phyloP scores from a whole-genome alignment of 2,113 vertebrate species.

The Anoplopoma fimbria region DNA sequence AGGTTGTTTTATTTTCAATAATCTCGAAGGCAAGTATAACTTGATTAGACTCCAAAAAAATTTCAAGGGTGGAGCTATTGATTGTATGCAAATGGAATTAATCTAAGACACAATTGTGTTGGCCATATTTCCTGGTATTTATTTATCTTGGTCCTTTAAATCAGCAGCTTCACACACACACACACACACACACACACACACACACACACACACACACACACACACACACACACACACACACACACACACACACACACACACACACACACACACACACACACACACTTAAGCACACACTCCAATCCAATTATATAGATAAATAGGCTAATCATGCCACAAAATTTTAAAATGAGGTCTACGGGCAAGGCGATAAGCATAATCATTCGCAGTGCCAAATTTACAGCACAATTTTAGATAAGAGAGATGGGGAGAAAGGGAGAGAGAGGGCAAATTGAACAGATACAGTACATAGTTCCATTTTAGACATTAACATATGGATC shows the following conservation, averaged over 20 bases:
- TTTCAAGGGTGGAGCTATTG: constrained; percentile 79
- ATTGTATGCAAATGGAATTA: constrained; percentile 84
- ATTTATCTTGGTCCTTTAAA: constrained; percentile 73
- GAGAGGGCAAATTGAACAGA: constrained; percentile 77
- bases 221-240: constrained; percentile 67
- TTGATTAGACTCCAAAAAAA: constrained; percentile 75
- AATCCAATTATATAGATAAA: constrained; percentile 89
- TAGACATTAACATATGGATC: constrained; percentile 85
- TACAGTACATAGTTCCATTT: constrained; percentile 84
- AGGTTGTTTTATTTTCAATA: constrained; percentile 80
- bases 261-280: constrained; percentile 69
- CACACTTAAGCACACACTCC: constrained; percentile 77
- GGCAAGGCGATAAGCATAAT: constrained; percentile 85
- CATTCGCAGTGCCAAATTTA: constrained; percentile 83
- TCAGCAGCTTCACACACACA: constrained; percentile 66
- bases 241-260: constrained; percentile 71
- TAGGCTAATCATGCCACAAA: constrained; percentile 86
- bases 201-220: constrained; percentile 71
- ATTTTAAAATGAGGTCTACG: constrained; percentile 84
- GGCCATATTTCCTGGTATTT: constrained; percentile 70
- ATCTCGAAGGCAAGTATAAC: constrained; percentile 79
- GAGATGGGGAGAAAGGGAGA: constrained; percentile 61
- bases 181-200: constrained; percentile 70
- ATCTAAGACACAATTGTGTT: constrained; percentile 77
- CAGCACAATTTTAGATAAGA: constrained; percentile 87